Conservation (phyloP, 2,888 invertebrate species). For the Hypomecis punctinalis region DNA sequence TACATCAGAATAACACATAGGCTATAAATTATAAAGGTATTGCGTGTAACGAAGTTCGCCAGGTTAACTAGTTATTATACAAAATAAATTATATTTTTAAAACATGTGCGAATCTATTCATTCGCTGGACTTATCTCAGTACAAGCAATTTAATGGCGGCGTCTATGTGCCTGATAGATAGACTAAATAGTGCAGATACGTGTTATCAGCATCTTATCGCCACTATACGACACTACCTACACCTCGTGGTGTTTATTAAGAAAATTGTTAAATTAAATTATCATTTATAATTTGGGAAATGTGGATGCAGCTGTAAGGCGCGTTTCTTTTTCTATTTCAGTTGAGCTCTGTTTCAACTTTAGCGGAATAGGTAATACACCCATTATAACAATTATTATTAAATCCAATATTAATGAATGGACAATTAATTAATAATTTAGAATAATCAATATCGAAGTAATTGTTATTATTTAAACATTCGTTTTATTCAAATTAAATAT, state of each 20-base stretch:
- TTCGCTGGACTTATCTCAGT: background rate
- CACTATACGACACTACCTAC: background rate
- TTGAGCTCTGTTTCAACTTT: too few relatives aligned
- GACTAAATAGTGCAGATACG: conserved; percentile 25
- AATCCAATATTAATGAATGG: too few relatives aligned
- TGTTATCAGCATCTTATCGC: conserved; percentile 21
- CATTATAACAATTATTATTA: too few relatives aligned
- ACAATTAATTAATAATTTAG: too few relatives aligned
- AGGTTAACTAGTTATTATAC: too few relatives aligned
- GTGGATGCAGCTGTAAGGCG: too few relatives aligned
- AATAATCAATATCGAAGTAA: too few relatives aligned
- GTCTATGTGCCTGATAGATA: conserved; percentile 22
- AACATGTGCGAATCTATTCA: conserved; percentile 2
- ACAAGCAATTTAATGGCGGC: conserved; percentile 20
- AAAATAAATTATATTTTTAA: too few relatives aligned
- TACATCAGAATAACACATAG: too few relatives aligned
- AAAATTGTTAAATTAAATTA: background rate
- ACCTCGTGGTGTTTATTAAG: background rate
- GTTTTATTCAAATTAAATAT: conserved; percentile 3
- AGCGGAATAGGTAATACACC: too few relatives aligned
- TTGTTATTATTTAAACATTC: background rate
- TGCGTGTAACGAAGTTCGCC: too few relatives aligned
- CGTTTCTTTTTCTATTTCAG: background rate
- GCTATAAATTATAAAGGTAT: too few relatives aligned
- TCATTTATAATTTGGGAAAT: background rate